These are phyloP conservation scores for Dioctria rufipes DNA, from an alignment of 2,888 invertebrate genomes.

Conservation along the genomic window DNA sequence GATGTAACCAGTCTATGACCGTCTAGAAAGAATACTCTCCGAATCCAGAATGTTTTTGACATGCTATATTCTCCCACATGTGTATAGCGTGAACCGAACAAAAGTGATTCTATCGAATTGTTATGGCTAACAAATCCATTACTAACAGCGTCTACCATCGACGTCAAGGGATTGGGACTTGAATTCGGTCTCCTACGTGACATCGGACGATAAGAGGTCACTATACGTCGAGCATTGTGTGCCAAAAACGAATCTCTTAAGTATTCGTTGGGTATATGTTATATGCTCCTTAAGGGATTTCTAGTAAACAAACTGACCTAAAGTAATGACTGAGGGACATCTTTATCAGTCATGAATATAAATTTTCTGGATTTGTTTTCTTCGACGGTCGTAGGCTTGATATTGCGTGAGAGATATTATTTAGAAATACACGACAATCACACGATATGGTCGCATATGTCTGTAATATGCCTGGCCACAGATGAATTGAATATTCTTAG, in stretches of 20 bases:
- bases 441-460: too few species aligned
- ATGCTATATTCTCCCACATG: background rate
- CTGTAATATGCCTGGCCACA: background rate
- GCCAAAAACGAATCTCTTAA: background rate
- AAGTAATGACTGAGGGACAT: constrained; percentile 34
- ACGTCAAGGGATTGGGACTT: constrained; percentile 25
- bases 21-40: background rate
- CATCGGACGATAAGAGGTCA: constrained; percentile 29
- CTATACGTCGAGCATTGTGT: background rate
- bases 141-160: constrained; percentile 25
- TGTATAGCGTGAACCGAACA: background rate
- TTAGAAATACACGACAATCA: background rate
- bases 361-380: constrained; percentile 55
- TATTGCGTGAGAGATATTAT: constrained; percentile 22
- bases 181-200: constrained; percentile 39
- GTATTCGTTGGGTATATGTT: constrained; percentile 14
- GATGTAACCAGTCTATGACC: constrained; percentile 26
- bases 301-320: constrained; percentile 16
- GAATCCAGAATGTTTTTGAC: background rate
- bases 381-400: constrained; percentile 63
- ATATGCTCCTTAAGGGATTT: constrained; percentile 12
- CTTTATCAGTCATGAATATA: constrained; percentile 55
- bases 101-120: constrained; percentile 42
- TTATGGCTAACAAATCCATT: constrained; percentile 32
- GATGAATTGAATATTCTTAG: too few species aligned